These are phyloP conservation scores for Ametastegia equiseti DNA, from an alignment of 2,888 invertebrate genomes.

Conservation along the genomic window DNA sequence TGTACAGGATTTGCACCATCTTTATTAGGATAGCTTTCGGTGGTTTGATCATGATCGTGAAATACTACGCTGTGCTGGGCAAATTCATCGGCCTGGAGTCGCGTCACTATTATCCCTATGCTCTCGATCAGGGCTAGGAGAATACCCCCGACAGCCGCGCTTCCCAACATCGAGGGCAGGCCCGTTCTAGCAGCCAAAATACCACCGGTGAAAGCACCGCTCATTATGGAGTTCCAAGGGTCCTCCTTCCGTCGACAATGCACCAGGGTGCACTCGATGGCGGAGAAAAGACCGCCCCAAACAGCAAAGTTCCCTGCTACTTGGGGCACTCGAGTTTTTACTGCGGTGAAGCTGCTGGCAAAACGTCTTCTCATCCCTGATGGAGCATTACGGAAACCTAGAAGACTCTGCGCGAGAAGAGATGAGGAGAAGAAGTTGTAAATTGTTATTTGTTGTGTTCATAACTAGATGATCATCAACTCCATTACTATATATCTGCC, in stretches of 20 bases:
- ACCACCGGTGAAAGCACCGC: conserved; percentile 96
- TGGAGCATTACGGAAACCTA: conserved; percentile 95
- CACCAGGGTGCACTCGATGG: conserved; percentile 95
- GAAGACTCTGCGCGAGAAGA: conserved; percentile 84
- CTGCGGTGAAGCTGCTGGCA: conserved; percentile 86
- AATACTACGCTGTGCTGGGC: conserved; percentile 88
- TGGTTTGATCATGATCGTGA: conserved; percentile 79
- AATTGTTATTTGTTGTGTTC: neutral
- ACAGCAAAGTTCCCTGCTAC: conserved; percentile 97
- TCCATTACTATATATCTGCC: neutral
- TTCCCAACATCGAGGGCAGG: conserved; percentile 91
- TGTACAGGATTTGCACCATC: neutral
- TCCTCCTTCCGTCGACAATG: conserved; percentile 95
- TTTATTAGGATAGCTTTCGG: neutral
- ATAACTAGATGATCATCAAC: neutral
- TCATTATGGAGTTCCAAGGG: conserved; percentile 95
- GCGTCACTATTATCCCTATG: conserved; percentile 93
- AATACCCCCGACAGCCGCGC: conserved; percentile 95
- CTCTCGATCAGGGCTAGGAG: conserved; percentile 97
- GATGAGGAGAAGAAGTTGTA: neutral
- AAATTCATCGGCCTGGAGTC: conserved; percentile 92
- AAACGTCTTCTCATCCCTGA: conserved; percentile 86
- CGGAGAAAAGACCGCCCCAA: conserved; percentile 98
- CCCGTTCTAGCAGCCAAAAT: conserved; percentile 95
- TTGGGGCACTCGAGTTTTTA: conserved; percentile 90